Evolutionary conservation across 2,797 vertebrate species (phyloP).

Genomic region (Peromyscus eremicus): DNA sequence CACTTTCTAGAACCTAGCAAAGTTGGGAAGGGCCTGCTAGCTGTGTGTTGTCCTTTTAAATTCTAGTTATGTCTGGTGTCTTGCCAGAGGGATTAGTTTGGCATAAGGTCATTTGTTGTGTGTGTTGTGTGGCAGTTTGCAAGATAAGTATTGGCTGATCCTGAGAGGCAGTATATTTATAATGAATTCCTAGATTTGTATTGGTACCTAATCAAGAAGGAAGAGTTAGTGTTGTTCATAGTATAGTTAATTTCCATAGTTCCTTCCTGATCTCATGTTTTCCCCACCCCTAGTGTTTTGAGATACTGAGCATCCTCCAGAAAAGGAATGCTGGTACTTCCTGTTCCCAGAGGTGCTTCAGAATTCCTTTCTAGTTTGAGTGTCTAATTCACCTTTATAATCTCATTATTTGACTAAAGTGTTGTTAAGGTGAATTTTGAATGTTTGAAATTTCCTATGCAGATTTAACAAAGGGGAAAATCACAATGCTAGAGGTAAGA

Average conservation of each 20-base stretch:
- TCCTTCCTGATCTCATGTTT: slow-evolving; percentile 39
- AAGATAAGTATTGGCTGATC: not conserved
- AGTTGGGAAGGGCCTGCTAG: not conserved
- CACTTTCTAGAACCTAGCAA: not conserved
- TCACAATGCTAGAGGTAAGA: not conserved
- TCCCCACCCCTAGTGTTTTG: not conserved
- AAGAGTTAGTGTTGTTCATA: not conserved
- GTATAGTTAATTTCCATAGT: not conserved
- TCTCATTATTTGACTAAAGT: not conserved
- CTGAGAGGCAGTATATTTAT: not conserved
- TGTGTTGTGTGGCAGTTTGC: slow-evolving; percentile 22
- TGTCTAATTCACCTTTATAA: not conserved
- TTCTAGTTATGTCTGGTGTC: not conserved
- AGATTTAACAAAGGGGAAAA: not conserved
- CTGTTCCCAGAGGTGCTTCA: slow-evolving; percentile 11
- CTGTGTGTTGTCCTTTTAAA: slow-evolving; percentile 28
- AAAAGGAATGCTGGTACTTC: not conserved
- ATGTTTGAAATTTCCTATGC: not conserved
- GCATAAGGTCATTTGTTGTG: slow-evolving; percentile 40
- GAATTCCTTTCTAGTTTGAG: not conserved
- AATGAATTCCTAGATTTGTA: slow-evolving; percentile 24
- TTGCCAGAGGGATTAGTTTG: not conserved
- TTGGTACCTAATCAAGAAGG: not conserved
- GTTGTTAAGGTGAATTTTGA: not conserved
- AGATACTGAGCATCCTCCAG: not conserved